Base-by-base conservation (phyloP, 2,888 invertebrate genomes). In the Crioceris asparagi region DNA sequence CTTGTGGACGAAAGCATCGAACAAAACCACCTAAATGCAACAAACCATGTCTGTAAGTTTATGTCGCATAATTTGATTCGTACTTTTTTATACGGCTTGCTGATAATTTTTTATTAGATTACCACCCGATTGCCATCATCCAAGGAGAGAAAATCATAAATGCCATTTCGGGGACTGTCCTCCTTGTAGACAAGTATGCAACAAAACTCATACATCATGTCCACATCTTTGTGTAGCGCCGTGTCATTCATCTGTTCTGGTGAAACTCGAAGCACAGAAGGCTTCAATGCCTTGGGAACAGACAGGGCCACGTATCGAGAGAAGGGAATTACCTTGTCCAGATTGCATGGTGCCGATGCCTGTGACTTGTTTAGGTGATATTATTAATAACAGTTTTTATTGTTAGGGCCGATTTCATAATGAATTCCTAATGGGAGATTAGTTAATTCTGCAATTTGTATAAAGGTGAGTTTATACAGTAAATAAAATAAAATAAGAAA, bases 121-220 rank as follows among this genome's bases (percentile, higher is more conserved):
- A 31, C 79, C 83, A 21, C 77, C 88, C 3, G 80, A 83, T 57
- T 94, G 94, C 64, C 86, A 91, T 50, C 94, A 94, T 60, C 57
- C 68, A 3, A 68, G 70, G 42, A 74, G 82, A 40, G 78, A 81
- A 47, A 70, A 70, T 11, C 90, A 90, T 60, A 69, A 67, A 32
- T 92, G 91, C 55, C 91, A 92, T 59, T 82, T 83, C 52, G 83
- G 83, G 1, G 74, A 78, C 19, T 92, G 91, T 57, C 84, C 91
- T 1, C 77, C 83, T 0, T 94, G 94, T 57, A 71, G 68, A 42
- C 81, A 86, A 52, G 66, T 74, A 25, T 94, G 94, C 60, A 69
- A 69, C 7, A 73, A 80, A 54, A 50, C 38, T 27, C 60, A 59
- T 51, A 61, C 66, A 17, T 64, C 61, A 29, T 86, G 87, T 59